phyloP scores from a whole-genome alignment of 2,113 vertebrate genomes.

The Gymnorhina tibicen region DNA sequence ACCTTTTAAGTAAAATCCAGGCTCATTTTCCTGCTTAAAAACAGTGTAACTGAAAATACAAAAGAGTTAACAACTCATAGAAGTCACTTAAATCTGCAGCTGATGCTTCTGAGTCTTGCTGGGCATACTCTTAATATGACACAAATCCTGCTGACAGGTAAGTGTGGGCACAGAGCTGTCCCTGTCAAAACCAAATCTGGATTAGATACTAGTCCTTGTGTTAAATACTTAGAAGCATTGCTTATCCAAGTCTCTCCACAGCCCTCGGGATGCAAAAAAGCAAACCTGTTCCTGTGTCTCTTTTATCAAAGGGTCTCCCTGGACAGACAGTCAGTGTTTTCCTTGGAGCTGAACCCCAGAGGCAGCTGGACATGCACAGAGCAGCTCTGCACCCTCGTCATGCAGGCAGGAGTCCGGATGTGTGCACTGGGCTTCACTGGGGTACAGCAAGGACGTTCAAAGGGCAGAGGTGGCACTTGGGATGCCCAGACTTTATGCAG shows the following conservation, averaged over 20 bases:
- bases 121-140: not conserved
- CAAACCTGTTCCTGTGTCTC: not conserved
- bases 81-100: not conserved
- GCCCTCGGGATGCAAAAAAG: not conserved
- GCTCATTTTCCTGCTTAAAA: not conserved
- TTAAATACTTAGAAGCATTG: not conserved
- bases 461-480: not conserved
- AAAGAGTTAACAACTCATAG: not conserved
- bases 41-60: not conserved
- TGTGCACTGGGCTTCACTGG: not conserved
- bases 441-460: rapidly evolving
- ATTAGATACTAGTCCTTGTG: not conserved
- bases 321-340: not conserved
- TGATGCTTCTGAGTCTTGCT: not conserved
- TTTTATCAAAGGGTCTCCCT: not conserved
- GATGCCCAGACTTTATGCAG: not conserved
- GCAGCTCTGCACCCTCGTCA: not conserved
- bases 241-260: not conserved
- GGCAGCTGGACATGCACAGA: rapidly evolving
- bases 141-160: not conserved
- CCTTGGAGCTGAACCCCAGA: not conserved
- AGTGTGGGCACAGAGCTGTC: not conserved
- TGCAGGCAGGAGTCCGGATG: not conserved
- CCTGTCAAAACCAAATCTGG: not conserved
- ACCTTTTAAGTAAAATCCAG: not conserved